phyloP scores from a whole-genome alignment of 1,140 invertebrate species.

The Nylanderia fulva region DNA sequence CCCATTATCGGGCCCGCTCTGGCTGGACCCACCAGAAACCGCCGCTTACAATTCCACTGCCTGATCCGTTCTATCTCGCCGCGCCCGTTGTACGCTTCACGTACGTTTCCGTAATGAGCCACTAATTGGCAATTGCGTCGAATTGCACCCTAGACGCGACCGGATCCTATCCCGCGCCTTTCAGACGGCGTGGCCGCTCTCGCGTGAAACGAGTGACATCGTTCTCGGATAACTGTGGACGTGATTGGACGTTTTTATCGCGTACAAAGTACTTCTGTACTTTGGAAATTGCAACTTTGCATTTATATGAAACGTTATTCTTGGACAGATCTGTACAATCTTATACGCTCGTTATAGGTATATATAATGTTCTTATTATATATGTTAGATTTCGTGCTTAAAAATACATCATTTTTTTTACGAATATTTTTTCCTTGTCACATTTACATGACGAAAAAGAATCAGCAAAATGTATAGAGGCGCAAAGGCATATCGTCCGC shows the following conservation, averaged over 20 bases:
- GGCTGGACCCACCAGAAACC: background rate
- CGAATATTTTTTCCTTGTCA: background rate
- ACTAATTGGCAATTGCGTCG: slow-evolving; percentile 71
- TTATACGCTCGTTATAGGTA: too few relatives aligned
- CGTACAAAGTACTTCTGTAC: background rate
- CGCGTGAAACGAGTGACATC: slow-evolving; percentile 45
- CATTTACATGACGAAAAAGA: too few relatives aligned
- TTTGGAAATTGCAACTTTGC: background rate
- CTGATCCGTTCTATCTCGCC: slow-evolving; percentile 48
- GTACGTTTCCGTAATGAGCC: slow-evolving; percentile 65
- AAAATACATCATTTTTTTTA: background rate
- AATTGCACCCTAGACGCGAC: slow-evolving; percentile 43
- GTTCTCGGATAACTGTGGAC: background rate
- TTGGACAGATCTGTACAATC: too few relatives aligned
- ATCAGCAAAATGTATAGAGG: too few relatives aligned
- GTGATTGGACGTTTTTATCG: slow-evolving; percentile 25
- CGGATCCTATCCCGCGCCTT: background rate
- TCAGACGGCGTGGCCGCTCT: slow-evolving; percentile 23
- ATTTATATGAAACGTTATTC: background rate
- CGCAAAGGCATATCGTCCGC: background rate
- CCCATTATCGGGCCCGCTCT: slow-evolving; percentile 60
- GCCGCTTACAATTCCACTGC: slow-evolving; percentile 7
- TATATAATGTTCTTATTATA: too few relatives aligned
- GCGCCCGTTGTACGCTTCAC: slow-evolving; percentile 15
- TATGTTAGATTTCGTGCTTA: background rate